Evolutionary conservation across 2,797 vertebrate species (phyloP).

Genomic region (Chloroceryle amazona): DNA sequence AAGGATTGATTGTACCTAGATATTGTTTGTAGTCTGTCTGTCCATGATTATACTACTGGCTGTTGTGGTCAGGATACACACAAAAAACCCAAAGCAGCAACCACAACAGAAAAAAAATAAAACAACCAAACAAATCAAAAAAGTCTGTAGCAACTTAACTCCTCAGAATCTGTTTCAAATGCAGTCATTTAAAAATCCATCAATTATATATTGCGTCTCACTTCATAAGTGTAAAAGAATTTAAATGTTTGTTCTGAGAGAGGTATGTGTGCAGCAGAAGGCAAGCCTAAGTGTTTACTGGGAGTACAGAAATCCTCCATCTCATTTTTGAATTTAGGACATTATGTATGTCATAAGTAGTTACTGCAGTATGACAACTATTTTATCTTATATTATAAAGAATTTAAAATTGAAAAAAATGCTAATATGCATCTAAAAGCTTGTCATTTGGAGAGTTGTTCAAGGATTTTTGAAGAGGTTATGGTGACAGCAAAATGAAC

Average conservation of each 20-base stretch:
- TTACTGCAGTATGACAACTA: conserved; percentile 82
- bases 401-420: conserved; percentile 86
- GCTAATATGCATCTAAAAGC: conserved; percentile 88
- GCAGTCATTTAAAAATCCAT: conserved; percentile 59
- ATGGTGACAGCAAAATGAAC: conserved; percentile 89
- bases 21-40: conserved; percentile 4
- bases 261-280: conserved; percentile 59
- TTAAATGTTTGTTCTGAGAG: conserved; percentile 62
- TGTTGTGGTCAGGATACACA: conserved; percentile 25
- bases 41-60: conserved; percentile 27
- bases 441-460: conserved; percentile 87
- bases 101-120: neutral
- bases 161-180: conserved; percentile 52
- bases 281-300: conserved; percentile 77
- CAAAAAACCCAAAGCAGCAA: neutral
- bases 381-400: conserved; percentile 83
- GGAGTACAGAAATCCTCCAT: conserved; percentile 73
- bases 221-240: conserved; percentile 61
- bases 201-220: conserved; percentile 69
- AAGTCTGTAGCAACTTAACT: conserved; percentile 33
- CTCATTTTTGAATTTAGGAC: conserved; percentile 85
- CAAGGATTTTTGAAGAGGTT: conserved; percentile 86
- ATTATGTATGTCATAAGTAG: conserved; percentile 83
- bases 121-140: neutral
- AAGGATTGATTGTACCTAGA: conserved; percentile 31